Conservation (phyloP, 2,888 invertebrate genomes). For the Lasiommata megera region DNA sequence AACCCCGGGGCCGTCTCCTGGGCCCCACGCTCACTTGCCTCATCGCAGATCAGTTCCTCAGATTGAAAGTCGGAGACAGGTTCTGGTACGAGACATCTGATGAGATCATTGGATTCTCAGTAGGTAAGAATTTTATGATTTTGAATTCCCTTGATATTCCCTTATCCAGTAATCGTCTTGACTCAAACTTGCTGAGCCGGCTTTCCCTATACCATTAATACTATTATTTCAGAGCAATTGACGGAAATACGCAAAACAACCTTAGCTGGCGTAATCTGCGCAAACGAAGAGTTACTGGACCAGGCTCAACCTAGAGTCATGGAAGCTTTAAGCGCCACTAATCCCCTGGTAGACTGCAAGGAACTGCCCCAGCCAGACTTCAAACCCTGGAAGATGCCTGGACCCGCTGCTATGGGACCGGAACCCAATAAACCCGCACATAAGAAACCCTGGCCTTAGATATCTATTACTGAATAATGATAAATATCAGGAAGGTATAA, state of each 20-base stretch:
- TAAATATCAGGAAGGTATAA: background rate
- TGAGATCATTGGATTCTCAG: slow-evolving; percentile 84
- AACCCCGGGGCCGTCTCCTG: slow-evolving; percentile 86
- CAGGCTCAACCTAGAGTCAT: slow-evolving; percentile 86
- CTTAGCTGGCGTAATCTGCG: slow-evolving; percentile 88
- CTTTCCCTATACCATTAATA: no score
- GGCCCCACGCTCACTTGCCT: slow-evolving; percentile 94
- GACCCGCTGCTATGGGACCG: slow-evolving; percentile 3
- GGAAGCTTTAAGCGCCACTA: slow-evolving; percentile 81
- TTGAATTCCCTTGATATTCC: no score
- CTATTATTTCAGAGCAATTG: slow-evolving; percentile 84
- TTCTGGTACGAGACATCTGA: slow-evolving; percentile 93
- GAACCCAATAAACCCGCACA: slow-evolving; percentile 22
- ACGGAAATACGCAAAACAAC: slow-evolving; percentile 89
- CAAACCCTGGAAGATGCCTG: slow-evolving; percentile 73
- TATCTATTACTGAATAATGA: background rate
- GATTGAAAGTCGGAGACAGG: slow-evolving; percentile 90
- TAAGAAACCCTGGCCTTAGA: slow-evolving; percentile 14
- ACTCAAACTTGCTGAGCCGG: no score
- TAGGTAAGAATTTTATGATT: no score
- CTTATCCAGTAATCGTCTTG: no score
- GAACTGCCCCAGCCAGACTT: slow-evolving; percentile 82
- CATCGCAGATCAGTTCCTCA: slow-evolving; percentile 91
- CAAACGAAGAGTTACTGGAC: slow-evolving; percentile 85
- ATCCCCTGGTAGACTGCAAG: slow-evolving; percentile 84